A percentile compares a stretch with the other conserved stretches of the same genome.
Conservation (phyloP, 2,113 vertebrate species). For the Zosterops hypoxanthus region DNA sequence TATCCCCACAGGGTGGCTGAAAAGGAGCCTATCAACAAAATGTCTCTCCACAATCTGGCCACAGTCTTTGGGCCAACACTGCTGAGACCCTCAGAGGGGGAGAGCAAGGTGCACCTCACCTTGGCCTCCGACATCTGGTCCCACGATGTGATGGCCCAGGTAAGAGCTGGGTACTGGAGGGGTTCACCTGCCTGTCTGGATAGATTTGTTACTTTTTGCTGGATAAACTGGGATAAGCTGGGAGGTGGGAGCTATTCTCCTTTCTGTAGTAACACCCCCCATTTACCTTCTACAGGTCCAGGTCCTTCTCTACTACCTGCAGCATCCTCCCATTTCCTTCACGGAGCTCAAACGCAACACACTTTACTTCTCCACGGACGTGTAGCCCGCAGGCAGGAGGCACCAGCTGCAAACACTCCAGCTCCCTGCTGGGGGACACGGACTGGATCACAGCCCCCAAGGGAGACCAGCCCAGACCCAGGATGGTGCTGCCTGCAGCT, state of each 20-base stretch:
- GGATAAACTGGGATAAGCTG: neutral
- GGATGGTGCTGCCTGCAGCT: constrained; percentile 59
- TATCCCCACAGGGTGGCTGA: constrained; percentile 87
- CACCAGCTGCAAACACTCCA: constrained; percentile 31
- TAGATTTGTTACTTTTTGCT: neutral
- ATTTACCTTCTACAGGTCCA: constrained; percentile 82
- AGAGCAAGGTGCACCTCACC: constrained; percentile 90
- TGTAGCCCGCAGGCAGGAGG: constrained; percentile 75
- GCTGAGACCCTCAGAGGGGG: constrained; percentile 92
- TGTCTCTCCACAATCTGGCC: constrained; percentile 98
- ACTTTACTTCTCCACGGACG: constrained; percentile 97
- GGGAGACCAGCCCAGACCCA: neutral
- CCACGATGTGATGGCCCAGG: constrained; percentile 99
- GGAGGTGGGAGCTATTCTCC: neutral
- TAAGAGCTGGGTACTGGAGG: constrained; percentile 7
- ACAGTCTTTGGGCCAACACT: constrained; percentile 97
- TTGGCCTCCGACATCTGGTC: constrained; percentile 98
- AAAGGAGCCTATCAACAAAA: constrained; percentile 98
- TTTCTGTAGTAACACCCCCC: neutral
- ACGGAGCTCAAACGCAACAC: constrained; percentile 95
- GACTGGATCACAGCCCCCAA: constrained; percentile 22
- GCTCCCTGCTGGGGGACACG: constrained; percentile 12
- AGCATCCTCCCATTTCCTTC: constrained; percentile 93
- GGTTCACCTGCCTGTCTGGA: neutral
- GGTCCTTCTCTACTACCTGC: constrained; percentile 97